Conservation (phyloP, 2,888 invertebrate species). For the Atethmia centrago region DNA sequence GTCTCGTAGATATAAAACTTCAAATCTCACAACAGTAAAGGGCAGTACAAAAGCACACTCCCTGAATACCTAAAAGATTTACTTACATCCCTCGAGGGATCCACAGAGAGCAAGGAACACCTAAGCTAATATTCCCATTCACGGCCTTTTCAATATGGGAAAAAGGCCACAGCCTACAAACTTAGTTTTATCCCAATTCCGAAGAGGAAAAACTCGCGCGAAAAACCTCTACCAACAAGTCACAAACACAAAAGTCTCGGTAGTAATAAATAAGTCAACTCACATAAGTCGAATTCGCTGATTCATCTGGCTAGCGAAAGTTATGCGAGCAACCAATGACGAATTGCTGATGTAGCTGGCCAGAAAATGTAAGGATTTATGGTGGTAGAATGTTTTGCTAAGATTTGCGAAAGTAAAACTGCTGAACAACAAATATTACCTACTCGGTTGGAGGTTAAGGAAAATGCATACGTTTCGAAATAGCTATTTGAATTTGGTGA, state of each 20-base stretch:
- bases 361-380: slow-evolving; percentile 22
- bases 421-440: not conserved
- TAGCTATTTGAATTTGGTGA: no score
- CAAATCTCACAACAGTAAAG: no score
- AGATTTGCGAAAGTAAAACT: slow-evolving; percentile 16
- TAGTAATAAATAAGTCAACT: slow-evolving; percentile 72
- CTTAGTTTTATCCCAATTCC: slow-evolving; percentile 46
- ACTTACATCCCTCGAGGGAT: slow-evolving; percentile 7
- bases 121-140: slow-evolving; percentile 32
- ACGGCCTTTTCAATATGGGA: slow-evolving; percentile 46
- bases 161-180: slow-evolving; percentile 39
- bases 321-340: slow-evolving; percentile 79
- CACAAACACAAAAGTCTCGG: no score
- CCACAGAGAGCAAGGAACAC: slow-evolving; percentile 27
- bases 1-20: no score
- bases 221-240: slow-evolving; percentile 36
- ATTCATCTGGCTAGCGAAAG: slow-evolving; percentile 78
- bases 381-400: slow-evolving; percentile 4
- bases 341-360: slow-evolving; percentile 69
- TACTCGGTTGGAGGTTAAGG: no score
- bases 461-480: no score
- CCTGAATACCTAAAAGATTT: no score
- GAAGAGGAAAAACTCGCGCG: slow-evolving; percentile 47
- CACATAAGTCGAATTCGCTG: slow-evolving; percentile 81
- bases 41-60: no score